These are phyloP conservation scores for Manis crassicaudata DNA, from an alignment of 2,797 vertebrate genomes.

Conservation along the genomic window DNA sequence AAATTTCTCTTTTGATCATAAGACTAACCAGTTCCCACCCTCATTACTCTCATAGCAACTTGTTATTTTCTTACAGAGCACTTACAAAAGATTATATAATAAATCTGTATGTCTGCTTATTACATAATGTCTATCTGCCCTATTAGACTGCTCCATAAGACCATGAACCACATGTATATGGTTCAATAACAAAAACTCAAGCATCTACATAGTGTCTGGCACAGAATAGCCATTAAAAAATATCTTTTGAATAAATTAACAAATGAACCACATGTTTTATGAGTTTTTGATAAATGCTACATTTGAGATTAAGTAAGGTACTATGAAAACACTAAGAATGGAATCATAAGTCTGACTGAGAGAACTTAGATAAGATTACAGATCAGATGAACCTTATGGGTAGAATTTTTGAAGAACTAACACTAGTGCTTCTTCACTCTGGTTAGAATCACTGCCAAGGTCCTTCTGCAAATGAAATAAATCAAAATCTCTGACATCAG, in stretches of 20 bases:
- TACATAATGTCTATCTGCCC: background rate
- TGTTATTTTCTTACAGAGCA: background rate
- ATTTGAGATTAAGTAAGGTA: constrained; percentile 23
- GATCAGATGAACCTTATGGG: background rate
- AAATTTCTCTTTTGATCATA: background rate
- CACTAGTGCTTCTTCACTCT: background rate
- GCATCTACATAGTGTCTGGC: background rate
- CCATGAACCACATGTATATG: background rate
- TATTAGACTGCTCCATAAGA: background rate
- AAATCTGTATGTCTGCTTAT: background rate
- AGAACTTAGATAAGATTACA: background rate
- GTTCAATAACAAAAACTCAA: background rate
- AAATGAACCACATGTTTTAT: background rate
- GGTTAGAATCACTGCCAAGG: background rate
- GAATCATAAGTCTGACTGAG: background rate
- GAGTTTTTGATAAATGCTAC: background rate
- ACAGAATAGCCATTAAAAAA: background rate
- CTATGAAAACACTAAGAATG: background rate
- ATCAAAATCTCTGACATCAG: background rate
- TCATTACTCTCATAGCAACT: background rate
- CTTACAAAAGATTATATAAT: background rate
- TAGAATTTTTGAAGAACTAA: background rate
- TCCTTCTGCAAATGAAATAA: background rate
- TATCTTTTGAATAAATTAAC: background rate
- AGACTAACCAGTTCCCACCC: background rate